These are phyloP conservation scores for Indicator maculatus DNA, from an alignment of 2,113 vertebrate species.

Conservation along the genomic window DNA sequence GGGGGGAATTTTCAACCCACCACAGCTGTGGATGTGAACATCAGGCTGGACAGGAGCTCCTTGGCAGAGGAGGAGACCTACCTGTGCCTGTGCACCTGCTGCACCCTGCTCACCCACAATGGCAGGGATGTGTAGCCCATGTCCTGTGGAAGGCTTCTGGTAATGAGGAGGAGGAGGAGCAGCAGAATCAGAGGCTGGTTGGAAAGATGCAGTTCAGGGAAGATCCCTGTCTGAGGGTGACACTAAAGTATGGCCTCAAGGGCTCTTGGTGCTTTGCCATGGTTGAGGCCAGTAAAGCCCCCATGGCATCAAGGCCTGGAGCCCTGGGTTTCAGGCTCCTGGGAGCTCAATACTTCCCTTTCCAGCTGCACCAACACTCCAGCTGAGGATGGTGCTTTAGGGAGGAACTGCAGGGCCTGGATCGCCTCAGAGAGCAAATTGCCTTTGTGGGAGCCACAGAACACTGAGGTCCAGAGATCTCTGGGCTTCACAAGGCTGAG, in stretches of 20 bases:
- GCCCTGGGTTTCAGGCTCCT: not conserved
- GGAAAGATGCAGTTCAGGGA: not conserved
- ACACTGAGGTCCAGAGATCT: too few relatives aligned
- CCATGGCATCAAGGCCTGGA: not conserved
- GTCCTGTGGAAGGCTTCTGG: slow-evolving; percentile 84
- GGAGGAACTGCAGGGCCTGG: too few relatives aligned
- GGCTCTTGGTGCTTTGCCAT: not conserved
- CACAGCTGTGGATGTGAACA: slow-evolving; percentile 75
- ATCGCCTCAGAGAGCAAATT: too few relatives aligned
- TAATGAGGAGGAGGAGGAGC: slow-evolving; percentile 62
- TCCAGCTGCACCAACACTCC: too few relatives aligned
- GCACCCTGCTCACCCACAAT: slow-evolving; percentile 80
- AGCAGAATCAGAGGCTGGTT: slow-evolving; percentile 74
- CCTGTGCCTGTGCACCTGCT: slow-evolving; percentile 71
- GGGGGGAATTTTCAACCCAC: too few relatives aligned
- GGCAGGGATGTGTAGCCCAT: slow-evolving; percentile 76
- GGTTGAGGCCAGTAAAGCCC: not conserved
- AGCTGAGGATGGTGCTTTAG: too few relatives aligned
- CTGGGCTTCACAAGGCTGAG: too few relatives aligned
- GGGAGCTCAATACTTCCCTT: too few relatives aligned
- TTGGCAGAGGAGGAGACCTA: slow-evolving; percentile 81
- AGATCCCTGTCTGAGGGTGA: too few relatives aligned
- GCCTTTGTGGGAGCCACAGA: too few relatives aligned
- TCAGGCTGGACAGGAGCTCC: slow-evolving; percentile 79
- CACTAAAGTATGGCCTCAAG: rapidly evolving